Evolutionary conservation across 2,113 vertebrate species (phyloP).

Genomic region (Indri indri): DNA sequence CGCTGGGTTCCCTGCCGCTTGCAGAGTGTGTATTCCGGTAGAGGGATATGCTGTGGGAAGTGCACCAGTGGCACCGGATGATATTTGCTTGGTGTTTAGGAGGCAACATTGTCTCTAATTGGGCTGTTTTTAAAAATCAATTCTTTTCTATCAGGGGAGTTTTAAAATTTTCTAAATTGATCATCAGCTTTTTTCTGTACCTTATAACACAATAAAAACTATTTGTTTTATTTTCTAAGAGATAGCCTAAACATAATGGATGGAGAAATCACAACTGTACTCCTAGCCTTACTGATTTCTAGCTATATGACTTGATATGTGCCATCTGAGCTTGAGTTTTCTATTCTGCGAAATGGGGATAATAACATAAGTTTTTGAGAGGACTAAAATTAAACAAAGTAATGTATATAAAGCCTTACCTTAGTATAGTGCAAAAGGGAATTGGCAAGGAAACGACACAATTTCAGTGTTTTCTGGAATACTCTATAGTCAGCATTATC

Average conservation of each 20-base stretch:
- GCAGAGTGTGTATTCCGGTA: background rate
- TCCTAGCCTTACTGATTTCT: background rate
- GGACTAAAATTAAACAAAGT: background rate
- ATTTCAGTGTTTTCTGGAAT: slow-evolving; percentile 95
- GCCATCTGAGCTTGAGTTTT: background rate
- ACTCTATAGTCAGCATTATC: slow-evolving; percentile 88
- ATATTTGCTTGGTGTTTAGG: background rate
- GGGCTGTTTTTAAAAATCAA: background rate
- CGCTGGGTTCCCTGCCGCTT: background rate
- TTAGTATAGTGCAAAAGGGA: slow-evolving; percentile 96
- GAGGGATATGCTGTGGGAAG: background rate
- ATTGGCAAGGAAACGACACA: slow-evolving; percentile 96
- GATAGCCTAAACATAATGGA: background rate
- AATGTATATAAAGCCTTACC: slow-evolving; percentile 82
- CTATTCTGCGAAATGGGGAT: background rate
- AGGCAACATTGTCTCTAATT: background rate
- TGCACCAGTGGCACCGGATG: background rate
- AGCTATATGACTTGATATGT: background rate
- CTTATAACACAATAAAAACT: background rate
- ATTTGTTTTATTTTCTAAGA: background rate
- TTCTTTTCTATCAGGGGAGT: background rate
- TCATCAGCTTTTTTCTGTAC: background rate
- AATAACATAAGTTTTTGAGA: background rate
- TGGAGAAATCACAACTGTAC: background rate
- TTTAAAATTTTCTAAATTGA: background rate